These are phyloP conservation scores for Acheta domesticus DNA, from an alignment of 2,888 invertebrate genomes.

Conservation along the genomic window DNA sequence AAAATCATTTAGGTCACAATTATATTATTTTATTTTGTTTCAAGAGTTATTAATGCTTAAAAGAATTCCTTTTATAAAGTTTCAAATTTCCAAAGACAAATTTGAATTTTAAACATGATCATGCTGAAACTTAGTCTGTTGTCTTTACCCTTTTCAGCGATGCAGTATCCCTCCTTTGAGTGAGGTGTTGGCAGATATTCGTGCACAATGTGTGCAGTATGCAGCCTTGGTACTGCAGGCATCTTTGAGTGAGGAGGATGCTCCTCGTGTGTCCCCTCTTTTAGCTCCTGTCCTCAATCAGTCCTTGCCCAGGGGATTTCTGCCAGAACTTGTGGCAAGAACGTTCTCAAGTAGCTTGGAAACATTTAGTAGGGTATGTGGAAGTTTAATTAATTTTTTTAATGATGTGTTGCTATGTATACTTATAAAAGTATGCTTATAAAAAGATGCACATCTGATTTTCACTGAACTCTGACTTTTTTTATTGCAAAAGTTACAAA, in stretches of 20 bases:
- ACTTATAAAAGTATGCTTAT: no score
- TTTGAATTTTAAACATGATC: no score
- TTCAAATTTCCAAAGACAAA: no score
- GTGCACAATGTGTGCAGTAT: constrained; percentile 60
- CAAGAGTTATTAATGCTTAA: background rate
- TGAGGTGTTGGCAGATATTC: constrained; percentile 56
- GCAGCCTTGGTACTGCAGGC: constrained; percentile 59
- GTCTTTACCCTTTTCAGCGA: constrained; percentile 49
- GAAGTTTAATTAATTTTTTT: background rate
- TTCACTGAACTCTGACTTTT: no score
- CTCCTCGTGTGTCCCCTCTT: constrained; percentile 58
- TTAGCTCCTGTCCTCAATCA: constrained; percentile 67
- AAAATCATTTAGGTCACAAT: no score
- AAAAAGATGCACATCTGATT: no score
- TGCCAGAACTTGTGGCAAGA: constrained; percentile 61
- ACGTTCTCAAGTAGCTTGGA: constrained; percentile 59
- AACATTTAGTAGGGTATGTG: constrained; percentile 51
- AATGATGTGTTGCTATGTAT: no score
- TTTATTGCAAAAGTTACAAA: no score
- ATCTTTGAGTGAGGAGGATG: constrained; percentile 40
- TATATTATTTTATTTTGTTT: no score
- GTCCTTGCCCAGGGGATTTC: constrained; percentile 69
- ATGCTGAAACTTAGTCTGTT: background rate
- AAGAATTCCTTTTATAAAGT: background rate
- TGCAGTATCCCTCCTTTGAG: constrained; percentile 71